A percentile compares a stretch with the other conserved stretches of the same genome.
phyloP scores from a whole-genome alignment of 2,888 invertebrate genomes.

The Pandemis corylana region DNA sequence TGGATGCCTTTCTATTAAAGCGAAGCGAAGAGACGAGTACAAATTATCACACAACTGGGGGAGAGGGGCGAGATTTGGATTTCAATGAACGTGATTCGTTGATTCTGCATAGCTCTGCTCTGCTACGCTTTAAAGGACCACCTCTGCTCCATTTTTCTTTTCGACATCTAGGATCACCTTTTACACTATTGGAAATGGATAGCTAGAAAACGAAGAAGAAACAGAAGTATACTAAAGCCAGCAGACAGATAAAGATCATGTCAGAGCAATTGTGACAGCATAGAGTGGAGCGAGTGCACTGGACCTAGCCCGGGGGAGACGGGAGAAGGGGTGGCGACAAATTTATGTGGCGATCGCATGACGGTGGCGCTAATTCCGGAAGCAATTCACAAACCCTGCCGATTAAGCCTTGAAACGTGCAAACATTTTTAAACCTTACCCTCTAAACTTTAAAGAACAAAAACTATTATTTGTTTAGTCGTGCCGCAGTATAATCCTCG shows the following conservation, averaged over 20 bases:
- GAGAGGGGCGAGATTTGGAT: too few species aligned
- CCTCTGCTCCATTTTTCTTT: too few species aligned
- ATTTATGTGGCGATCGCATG: constrained; percentile 76
- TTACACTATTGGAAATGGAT: not conserved
- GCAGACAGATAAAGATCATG: too few species aligned
- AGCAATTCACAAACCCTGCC: constrained; percentile 59
- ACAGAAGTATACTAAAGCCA: too few species aligned
- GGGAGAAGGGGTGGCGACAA: constrained; percentile 60
- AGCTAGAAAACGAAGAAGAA: not conserved
- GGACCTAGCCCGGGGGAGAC: constrained; percentile 33
- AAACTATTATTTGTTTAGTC: constrained; percentile 15
- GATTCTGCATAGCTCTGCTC: too few species aligned
- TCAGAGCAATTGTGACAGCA: constrained; percentile 55
- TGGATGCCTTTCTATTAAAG: not conserved
- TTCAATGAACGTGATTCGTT: too few species aligned
- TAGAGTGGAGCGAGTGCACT: constrained; percentile 42
- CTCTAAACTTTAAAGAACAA: constrained; percentile 24
- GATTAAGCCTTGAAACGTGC: constrained; percentile 50
- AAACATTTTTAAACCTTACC: constrained; percentile 34
- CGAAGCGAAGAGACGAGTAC: too few species aligned
- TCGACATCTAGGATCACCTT: too few species aligned
- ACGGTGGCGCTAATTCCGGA: constrained; percentile 67
- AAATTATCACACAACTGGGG: too few species aligned
- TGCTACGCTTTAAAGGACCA: too few species aligned
- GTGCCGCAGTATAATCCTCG: constrained; percentile 23